Percentiles rank a stretch among this genome's conserved stretches.
phyloP scores from a whole-genome alignment of 1,140 invertebrate genomes.

The Penaeus chinensis region DNA sequence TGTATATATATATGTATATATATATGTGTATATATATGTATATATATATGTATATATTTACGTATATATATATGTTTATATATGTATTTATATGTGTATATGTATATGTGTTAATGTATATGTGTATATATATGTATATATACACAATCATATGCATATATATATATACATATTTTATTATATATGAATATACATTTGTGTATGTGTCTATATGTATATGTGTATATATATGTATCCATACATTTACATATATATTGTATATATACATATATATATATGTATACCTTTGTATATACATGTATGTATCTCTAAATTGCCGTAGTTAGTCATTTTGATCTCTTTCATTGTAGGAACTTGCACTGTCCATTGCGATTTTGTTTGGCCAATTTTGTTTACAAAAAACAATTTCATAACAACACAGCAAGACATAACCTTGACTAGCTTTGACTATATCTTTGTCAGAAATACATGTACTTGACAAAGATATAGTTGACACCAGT shows the following conservation, averaged over 20 bases:
- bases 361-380: background rate
- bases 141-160: too few relatives aligned
- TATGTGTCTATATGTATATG: background rate
- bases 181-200: background rate
- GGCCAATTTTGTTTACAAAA: too few relatives aligned
- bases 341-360: background rate
- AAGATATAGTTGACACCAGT: too few relatives aligned
- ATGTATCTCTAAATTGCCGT: background rate
- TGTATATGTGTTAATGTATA: too few relatives aligned
- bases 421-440: too few relatives aligned
- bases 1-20: background rate
- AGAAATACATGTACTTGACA: too few relatives aligned
- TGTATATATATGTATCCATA: slow-evolving; percentile 5
- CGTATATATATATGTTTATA: too few relatives aligned
- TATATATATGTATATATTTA: too few relatives aligned
- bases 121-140: too few relatives aligned
- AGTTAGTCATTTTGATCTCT: background rate
- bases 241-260: background rate
- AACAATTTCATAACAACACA: too few relatives aligned
- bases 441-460: too few relatives aligned
- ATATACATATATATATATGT: slow-evolving; percentile 27
- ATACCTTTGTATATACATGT: background rate
- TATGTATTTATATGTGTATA: too few relatives aligned
- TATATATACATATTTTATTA: background rate
- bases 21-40: background rate